Percentiles rank a stretch among this genome's conserved stretches.
These are phyloP conservation scores for Xylocopa sonorina DNA, from an alignment of 1,140 invertebrate genomes.

Conservation along the genomic window DNA sequence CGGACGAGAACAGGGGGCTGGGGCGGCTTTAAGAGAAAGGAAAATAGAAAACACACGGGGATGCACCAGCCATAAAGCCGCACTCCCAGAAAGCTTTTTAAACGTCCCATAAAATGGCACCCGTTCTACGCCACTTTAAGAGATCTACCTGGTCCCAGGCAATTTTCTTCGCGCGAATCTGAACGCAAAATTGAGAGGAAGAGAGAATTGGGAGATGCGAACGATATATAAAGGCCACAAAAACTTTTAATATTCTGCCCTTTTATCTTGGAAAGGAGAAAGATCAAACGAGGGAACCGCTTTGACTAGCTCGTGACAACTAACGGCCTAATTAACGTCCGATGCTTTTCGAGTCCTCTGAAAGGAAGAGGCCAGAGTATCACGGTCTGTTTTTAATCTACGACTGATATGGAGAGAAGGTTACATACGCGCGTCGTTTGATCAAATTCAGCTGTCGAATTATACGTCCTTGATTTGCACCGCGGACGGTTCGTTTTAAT, in stretches of 20 bases:
- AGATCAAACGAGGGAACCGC: neutral
- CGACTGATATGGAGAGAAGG: neutral
- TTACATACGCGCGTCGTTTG: neutral
- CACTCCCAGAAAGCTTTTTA: no score
- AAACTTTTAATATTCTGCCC: neutral
- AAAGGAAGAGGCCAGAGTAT: neutral
- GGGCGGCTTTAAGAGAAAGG: no score
- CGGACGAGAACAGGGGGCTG: no score
- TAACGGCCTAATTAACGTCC: constrained; percentile 30
- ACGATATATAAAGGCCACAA: neutral
- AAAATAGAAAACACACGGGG: no score
- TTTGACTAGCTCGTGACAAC: neutral
- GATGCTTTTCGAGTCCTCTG: neutral
- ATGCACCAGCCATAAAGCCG: no score
- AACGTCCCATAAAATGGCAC: no score
- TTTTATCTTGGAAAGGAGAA: neutral
- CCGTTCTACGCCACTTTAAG: no score
- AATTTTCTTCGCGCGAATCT: no score
- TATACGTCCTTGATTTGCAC: neutral
- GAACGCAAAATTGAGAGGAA: neutral
- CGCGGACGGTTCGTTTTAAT: neutral
- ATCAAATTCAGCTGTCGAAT: constrained; percentile 12
- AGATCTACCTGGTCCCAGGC: no score
- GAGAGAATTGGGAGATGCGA: neutral
- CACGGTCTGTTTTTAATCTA: constrained; percentile 21